phyloP scores from a whole-genome alignment of 2,113 vertebrate genomes.

The Rallus limicola region DNA sequence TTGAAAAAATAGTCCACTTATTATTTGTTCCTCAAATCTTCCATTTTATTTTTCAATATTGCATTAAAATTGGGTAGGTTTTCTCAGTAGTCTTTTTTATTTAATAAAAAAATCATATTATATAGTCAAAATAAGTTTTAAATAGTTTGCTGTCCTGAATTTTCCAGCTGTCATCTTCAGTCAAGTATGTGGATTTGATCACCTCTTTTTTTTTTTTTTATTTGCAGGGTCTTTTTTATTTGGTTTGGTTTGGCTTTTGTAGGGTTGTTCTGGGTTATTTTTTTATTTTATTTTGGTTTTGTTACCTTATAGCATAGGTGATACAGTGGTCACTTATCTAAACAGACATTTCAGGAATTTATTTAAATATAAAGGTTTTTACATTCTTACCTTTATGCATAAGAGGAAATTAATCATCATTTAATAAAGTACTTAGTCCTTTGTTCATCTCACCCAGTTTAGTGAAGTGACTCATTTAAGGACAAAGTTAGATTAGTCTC shows the following conservation, averaged over 20 bases:
- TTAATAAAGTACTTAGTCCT: background rate
- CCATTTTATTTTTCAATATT: background rate
- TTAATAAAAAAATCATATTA: background rate
- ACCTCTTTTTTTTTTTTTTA: background rate
- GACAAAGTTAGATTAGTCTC: background rate
- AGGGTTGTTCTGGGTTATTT: background rate
- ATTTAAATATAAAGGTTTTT: background rate
- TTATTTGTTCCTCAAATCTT: background rate
- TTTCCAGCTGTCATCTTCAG: background rate
- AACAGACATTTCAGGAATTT: background rate
- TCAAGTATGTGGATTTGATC: background rate
- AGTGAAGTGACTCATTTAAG: background rate
- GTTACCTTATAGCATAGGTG: background rate
- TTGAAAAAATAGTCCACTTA: background rate
- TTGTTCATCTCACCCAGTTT: background rate
- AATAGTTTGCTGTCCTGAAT: background rate
- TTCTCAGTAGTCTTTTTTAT: background rate
- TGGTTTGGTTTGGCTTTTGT: background rate
- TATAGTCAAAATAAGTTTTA: background rate
- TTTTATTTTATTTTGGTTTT: background rate
- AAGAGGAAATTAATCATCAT: background rate
- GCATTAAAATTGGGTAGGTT: background rate
- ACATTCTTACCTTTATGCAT: background rate
- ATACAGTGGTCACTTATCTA: background rate
- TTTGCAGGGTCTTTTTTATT: background rate